Conservation (phyloP, 2,113 vertebrate genomes). For the Trogon surrucura region DNA sequence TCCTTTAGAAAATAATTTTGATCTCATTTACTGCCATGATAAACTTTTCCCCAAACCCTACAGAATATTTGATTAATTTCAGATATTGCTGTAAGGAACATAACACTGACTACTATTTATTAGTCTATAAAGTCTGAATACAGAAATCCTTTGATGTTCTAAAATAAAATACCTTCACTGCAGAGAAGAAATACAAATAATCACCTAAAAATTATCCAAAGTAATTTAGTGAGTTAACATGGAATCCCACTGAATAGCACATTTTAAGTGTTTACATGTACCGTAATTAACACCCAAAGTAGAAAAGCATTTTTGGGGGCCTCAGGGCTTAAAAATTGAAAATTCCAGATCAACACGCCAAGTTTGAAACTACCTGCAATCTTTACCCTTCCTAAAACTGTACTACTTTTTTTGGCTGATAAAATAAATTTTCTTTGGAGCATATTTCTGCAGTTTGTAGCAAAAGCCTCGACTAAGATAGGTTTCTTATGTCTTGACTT, state of each 20-base stretch:
- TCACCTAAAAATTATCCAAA: not conserved
- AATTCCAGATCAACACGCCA: not conserved
- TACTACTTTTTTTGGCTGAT: not conserved
- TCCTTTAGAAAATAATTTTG: not conserved
- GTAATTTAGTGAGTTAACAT: not conserved
- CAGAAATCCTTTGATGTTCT: not conserved
- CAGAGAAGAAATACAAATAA: not conserved
- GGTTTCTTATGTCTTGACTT: not conserved
- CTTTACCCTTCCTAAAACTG: not conserved
- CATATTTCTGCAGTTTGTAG: not conserved
- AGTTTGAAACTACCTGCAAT: not conserved
- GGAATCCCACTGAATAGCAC: not conserved
- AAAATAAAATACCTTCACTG: not conserved
- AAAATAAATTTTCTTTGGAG: not conserved
- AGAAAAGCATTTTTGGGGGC: not conserved
- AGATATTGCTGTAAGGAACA: not conserved
- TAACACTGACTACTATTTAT: not conserved
- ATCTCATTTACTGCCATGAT: not conserved
- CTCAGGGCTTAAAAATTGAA: not conserved
- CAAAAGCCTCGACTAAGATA: not conserved
- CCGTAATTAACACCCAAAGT: not conserved
- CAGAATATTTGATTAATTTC: not conserved
- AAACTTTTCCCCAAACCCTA: not conserved
- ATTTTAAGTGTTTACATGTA: not conserved
- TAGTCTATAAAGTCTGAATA: not conserved